Evolutionary conservation across 2,888 invertebrate genomes (phyloP).

Genomic region (Helleia helle): DNA sequence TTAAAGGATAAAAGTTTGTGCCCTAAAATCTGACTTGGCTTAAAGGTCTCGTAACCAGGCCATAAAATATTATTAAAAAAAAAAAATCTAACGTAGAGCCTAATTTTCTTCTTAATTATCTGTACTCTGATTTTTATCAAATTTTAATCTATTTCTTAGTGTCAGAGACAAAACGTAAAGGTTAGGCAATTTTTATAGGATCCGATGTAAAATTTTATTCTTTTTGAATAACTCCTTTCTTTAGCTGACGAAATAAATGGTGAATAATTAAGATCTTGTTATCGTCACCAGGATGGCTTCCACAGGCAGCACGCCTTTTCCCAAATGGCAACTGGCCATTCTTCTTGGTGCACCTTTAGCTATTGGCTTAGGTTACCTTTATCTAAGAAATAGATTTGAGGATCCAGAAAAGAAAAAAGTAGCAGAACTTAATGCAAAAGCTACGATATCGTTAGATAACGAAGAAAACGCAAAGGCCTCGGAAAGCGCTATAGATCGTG

Average conservation of each 20-base stretch:
- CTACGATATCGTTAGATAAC: slow-evolving; percentile 76
- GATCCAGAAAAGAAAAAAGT: slow-evolving; percentile 70
- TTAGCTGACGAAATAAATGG: slow-evolving; percentile 46
- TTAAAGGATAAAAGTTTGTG: too few species aligned
- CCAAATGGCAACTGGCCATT: slow-evolving; percentile 91
- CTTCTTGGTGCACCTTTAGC: slow-evolving; percentile 88
- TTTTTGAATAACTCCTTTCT: slow-evolving; percentile 30
- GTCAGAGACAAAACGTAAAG: slow-evolving; percentile 17
- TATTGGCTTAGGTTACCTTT: slow-evolving; percentile 86
- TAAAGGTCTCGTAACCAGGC: too few species aligned
- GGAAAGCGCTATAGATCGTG: slow-evolving; percentile 79
- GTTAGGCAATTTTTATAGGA: slow-evolving; percentile 34
- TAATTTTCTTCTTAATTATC: too few species aligned
- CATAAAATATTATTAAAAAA: too few species aligned
- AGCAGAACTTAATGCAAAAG: slow-evolving; percentile 65
- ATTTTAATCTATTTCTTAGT: neutral
- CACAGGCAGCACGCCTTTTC: slow-evolving; percentile 75
- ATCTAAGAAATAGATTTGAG: slow-evolving; percentile 76
- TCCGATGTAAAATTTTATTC: slow-evolving; percentile 41
- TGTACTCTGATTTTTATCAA: too few species aligned
- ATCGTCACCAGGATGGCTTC: slow-evolving; percentile 49
- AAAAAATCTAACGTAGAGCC: too few species aligned
- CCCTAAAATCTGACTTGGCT: too few species aligned
- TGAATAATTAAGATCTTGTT: slow-evolving; percentile 40
- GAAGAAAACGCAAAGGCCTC: slow-evolving; percentile 59